Conservation (phyloP, 2,888 invertebrate species). For the Phalera bucephala region DNA sequence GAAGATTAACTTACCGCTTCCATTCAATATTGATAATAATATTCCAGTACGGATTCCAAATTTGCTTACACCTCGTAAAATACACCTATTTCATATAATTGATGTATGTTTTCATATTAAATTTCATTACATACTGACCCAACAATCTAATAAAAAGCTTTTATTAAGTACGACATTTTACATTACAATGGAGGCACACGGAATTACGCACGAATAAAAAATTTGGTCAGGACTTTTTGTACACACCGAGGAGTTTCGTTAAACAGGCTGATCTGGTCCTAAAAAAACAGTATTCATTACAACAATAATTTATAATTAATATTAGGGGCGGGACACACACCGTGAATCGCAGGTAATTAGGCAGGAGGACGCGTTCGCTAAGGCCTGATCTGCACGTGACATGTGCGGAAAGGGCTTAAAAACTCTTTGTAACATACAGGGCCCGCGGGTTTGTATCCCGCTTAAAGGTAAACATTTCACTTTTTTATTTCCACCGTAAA, state of each 20-base stretch:
- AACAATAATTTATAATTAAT: slow-evolving; percentile 62
- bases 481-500: slow-evolving; percentile 32
- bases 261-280: slow-evolving; percentile 21
- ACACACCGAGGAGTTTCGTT: slow-evolving; percentile 31
- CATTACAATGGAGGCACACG: slow-evolving; percentile 5
- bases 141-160: background rate
- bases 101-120: slow-evolving; percentile 4
- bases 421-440: slow-evolving; percentile 51
- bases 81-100: no score
- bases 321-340: slow-evolving; percentile 47
- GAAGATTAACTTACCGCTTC: no score
- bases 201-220: slow-evolving; percentile 19
- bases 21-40: no score
- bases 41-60: no score
- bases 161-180: background rate
- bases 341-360: slow-evolving; percentile 74
- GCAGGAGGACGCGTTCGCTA: slow-evolving; percentile 40
- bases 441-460: slow-evolving; percentile 33
- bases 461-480: slow-evolving; percentile 49
- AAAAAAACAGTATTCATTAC: slow-evolving; percentile 40
- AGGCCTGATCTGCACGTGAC: slow-evolving; percentile 52
- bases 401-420: slow-evolving; percentile 56
- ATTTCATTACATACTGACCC: background rate
- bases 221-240: slow-evolving; percentile 24
- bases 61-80: no score